phyloP scores from a whole-genome alignment of 2,888 invertebrate species.

The Papilio protenor region DNA sequence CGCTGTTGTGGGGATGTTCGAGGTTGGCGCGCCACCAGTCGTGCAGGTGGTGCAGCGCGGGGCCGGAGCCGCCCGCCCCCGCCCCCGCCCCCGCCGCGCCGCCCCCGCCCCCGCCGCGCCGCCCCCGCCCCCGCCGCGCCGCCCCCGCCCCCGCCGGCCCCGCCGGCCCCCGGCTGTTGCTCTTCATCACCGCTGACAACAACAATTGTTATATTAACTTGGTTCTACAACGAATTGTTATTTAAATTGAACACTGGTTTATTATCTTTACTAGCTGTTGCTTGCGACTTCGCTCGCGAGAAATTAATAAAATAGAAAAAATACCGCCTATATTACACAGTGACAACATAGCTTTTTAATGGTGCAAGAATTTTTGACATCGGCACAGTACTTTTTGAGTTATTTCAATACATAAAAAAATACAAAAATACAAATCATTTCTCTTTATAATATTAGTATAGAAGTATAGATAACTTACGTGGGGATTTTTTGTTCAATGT shows the following conservation, averaged over 20 bases:
- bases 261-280: not conserved
- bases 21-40: constrained; percentile 95
- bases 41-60: constrained; percentile 88
- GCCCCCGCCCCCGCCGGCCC: constrained; percentile 42
- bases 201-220: constrained; percentile 23
- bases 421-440: no score
- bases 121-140: constrained; percentile 41
- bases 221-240: no score
- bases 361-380: no score
- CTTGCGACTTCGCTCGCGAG: no score
- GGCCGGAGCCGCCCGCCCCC: constrained; percentile 60
- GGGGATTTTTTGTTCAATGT: constrained; percentile 85
- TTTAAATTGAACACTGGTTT: no score
- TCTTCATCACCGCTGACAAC: constrained; percentile 58
- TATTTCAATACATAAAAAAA: not conserved
- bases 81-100: constrained; percentile 40
- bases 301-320: no score
- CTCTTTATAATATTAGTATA: no score
- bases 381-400: no score
- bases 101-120: constrained; percentile 37
- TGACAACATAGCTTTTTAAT: no score
- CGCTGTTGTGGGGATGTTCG: constrained; percentile 27
- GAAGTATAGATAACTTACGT: constrained; percentile 73
- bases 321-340: no score
- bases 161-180: constrained; percentile 54